Percentiles rank a stretch among this genome's conserved stretches.
phyloP scores from a whole-genome alignment of 2,888 invertebrate genomes.

The Eumerus sabulonum region DNA sequence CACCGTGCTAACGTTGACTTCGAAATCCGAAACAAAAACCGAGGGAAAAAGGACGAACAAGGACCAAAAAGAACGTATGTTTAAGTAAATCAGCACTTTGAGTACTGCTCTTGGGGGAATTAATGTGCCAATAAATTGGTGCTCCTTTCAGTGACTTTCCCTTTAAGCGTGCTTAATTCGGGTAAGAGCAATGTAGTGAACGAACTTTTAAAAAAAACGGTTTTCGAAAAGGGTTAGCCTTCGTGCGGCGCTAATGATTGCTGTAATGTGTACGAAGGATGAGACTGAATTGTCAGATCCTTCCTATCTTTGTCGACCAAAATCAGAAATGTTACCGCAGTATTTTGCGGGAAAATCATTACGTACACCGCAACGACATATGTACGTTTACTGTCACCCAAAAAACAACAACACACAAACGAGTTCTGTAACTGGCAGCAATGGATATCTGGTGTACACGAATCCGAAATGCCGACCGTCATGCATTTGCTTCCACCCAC shows the following conservation, averaged over 20 bases:
- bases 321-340: too few relatives aligned
- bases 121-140: slow-evolving; percentile 55
- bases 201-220: slow-evolving; percentile 11
- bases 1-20: slow-evolving; percentile 46
- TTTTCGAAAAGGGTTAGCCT: slow-evolving; percentile 3
- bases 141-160: slow-evolving; percentile 42
- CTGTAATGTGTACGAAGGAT: slow-evolving; percentile 43
- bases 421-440: too few relatives aligned
- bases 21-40: background rate
- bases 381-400: too few relatives aligned
- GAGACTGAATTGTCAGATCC: background rate
- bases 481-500: too few relatives aligned
- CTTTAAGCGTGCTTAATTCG: slow-evolving; percentile 38
- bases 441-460: too few relatives aligned
- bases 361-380: too few relatives aligned
- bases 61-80: background rate
- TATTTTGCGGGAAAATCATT: too few relatives aligned
- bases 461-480: too few relatives aligned
- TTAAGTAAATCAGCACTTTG: slow-evolving; percentile 46
- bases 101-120: slow-evolving; percentile 12
- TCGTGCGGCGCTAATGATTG: slow-evolving; percentile 35
- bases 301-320: too few relatives aligned
- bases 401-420: too few relatives aligned
- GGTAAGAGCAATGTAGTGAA: slow-evolving; percentile 12
- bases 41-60: too few relatives aligned